These are phyloP conservation scores for Centruroides sculpturatus DNA, from an alignment of 1,140 invertebrate genomes.

Conservation along the genomic window DNA sequence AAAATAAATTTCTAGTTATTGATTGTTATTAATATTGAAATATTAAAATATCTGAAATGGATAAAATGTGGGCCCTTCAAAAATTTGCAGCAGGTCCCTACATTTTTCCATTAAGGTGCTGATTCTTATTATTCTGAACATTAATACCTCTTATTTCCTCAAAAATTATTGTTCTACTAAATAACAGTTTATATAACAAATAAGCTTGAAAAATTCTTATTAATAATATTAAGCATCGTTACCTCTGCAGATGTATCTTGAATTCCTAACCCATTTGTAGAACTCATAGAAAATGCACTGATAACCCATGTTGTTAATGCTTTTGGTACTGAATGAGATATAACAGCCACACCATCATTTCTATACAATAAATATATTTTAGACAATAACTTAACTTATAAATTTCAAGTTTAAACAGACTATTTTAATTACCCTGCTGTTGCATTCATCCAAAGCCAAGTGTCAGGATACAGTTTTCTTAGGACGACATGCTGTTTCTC, in stretches of 20 bases:
- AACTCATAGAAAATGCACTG: slow-evolving; percentile 79
- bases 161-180: too few relatives aligned
- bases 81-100: too few relatives aligned
- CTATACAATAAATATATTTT: slow-evolving; percentile 22
- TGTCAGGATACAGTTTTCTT: slow-evolving; percentile 31
- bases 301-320: slow-evolving; percentile 85
- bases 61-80: too few relatives aligned
- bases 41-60: too few relatives aligned
- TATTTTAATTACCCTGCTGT: slow-evolving; percentile 21
- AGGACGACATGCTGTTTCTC: slow-evolving; percentile 7
- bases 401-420: too few relatives aligned
- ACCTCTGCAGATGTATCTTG: slow-evolving; percentile 51
- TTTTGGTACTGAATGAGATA: slow-evolving; percentile 53
- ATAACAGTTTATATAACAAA: too few relatives aligned
- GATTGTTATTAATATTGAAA: too few relatives aligned
- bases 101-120: too few relatives aligned
- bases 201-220: too few relatives aligned
- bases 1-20: too few relatives aligned
- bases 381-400: neutral
- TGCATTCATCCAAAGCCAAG: slow-evolving; percentile 31
- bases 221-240: neutral
- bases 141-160: too few relatives aligned
- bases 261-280: slow-evolving; percentile 65
- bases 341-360: slow-evolving; percentile 33
- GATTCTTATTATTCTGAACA: too few relatives aligned